phyloP scores from a whole-genome alignment of 2,797 vertebrate genomes.

The Fringilla coelebs region DNA sequence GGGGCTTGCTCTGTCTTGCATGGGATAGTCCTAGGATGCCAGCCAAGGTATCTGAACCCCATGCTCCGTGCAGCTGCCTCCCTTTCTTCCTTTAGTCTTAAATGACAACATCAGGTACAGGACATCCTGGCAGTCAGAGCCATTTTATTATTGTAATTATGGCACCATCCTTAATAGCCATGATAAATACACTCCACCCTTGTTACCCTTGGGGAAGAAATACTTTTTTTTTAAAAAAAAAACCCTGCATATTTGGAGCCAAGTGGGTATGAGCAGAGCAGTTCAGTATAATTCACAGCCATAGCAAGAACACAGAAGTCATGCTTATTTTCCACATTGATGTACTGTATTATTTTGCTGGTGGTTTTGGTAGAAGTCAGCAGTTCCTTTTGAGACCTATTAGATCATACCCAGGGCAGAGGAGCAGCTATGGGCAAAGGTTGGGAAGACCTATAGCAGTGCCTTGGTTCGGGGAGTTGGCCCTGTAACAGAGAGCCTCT shows the following conservation, averaged over 20 bases:
- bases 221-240: background rate
- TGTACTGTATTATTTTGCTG: background rate
- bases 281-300: conserved; percentile 13
- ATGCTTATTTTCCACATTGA: background rate
- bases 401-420: background rate
- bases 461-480: background rate
- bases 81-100: conserved; percentile 42
- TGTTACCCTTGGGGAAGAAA: conserved; percentile 44
- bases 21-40: conserved; percentile 56
- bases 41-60: conserved; percentile 45
- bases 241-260: background rate
- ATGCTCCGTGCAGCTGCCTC: background rate
- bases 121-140: conserved; percentile 51
- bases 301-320: background rate
- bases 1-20: conserved; percentile 68
- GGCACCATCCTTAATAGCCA: conserved; percentile 42
- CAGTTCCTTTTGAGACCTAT: background rate
- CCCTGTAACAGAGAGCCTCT: background rate
- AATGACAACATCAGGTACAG: conserved; percentile 56
- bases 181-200: conserved; percentile 61
- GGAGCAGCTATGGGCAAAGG: background rate
- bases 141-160: conserved; percentile 64
- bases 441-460: background rate
- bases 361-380: background rate
- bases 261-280: conserved; percentile 13